Evolutionary conservation across 2,888 invertebrate species (phyloP).

Genomic region (Emmelina monodactyla): DNA sequence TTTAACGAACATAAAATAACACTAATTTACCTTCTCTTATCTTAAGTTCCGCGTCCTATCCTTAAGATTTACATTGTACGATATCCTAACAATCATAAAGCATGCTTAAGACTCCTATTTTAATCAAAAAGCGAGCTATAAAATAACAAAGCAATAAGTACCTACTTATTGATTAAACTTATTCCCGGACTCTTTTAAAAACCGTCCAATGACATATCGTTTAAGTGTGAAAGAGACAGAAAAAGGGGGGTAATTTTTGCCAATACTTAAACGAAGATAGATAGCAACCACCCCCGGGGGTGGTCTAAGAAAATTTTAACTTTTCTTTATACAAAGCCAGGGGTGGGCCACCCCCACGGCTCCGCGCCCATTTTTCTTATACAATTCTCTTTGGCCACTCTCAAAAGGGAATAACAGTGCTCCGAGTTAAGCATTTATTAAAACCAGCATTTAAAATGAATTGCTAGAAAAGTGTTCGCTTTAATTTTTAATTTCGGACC

Average conservation of each 20-base stretch:
- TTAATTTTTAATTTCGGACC: constrained; percentile 17
- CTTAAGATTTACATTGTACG: no score
- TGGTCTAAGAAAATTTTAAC: constrained; percentile 63
- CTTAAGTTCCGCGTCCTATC: no score
- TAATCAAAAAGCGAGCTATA: no score
- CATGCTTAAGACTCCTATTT: no score
- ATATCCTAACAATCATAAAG: no score
- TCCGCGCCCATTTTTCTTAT: constrained; percentile 47
- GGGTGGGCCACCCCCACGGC: constrained; percentile 17
- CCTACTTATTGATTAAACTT: not conserved
- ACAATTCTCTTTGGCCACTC: constrained; percentile 57
- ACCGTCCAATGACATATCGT: constrained; percentile 45
- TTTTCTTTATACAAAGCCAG: constrained; percentile 59
- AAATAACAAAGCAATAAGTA: no score
- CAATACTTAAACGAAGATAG: constrained; percentile 64
- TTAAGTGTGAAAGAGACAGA: constrained; percentile 33
- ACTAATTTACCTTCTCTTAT: no score
- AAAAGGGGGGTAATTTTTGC: constrained; percentile 53
- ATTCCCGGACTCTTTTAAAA: not conserved
- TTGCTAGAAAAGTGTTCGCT: constrained; percentile 43
- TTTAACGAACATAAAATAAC: no score
- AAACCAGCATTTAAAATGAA: constrained; percentile 52
- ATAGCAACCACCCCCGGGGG: constrained; percentile 41
- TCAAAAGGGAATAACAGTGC: constrained; percentile 55
- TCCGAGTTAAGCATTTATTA: constrained; percentile 49